Conservation (phyloP, 2,113 vertebrate genomes). For the Pseudonaja textilis region DNA sequence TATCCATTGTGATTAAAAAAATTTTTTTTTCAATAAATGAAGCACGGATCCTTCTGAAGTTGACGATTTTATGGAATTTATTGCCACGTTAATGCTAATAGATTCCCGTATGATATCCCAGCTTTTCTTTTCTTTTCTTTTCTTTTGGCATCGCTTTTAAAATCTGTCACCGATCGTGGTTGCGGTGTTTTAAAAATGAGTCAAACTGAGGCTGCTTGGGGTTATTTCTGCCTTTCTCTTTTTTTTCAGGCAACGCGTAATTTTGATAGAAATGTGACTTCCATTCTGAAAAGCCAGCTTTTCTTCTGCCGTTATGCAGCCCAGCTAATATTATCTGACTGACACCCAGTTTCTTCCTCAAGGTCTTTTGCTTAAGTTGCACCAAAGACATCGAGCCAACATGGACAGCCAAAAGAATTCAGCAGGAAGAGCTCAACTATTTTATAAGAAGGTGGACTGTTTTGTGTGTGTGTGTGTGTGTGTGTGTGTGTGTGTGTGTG, state of each 20-base stretch:
- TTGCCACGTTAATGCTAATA: constrained; percentile 60
- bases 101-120: constrained; percentile 47
- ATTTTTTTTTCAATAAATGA: constrained; percentile 18
- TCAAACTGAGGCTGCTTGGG: constrained; percentile 23
- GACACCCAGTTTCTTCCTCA: background rate
- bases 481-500: background rate
- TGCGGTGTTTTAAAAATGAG: background rate
- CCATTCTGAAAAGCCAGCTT: background rate
- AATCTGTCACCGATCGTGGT: constrained; percentile 33
- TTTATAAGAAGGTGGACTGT: background rate
- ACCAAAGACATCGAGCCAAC: background rate
- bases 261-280: background rate
- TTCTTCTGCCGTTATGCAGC: background rate
- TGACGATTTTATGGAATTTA: constrained; percentile 20
- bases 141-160: constrained; percentile 25
- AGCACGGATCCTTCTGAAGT: constrained; percentile 56
- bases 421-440: background rate
- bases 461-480: background rate
- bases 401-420: background rate
- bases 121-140: background rate
- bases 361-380: too few relatives aligned
- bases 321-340: background rate
- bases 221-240: background rate
- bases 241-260: background rate
- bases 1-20: background rate